Conservation (phyloP, 2,888 invertebrate genomes). For the Nemapogon koenigi region DNA sequence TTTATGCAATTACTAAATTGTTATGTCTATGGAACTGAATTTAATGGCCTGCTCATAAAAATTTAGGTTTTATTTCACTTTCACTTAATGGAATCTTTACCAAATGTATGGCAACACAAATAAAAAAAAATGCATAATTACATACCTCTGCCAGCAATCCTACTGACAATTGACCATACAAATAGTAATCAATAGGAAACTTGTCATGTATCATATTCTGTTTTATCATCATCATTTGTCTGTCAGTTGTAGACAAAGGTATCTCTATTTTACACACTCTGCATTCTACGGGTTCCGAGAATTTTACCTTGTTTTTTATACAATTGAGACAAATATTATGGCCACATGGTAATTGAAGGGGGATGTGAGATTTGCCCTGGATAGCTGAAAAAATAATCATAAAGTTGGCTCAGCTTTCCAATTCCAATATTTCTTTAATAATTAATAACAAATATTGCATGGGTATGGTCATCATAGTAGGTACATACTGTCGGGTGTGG, state of each 20-base stretch:
- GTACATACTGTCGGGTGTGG: too few relatives aligned
- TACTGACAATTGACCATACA: conserved; percentile 42
- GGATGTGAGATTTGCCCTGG: conserved; percentile 50
- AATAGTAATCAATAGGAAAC: conserved; percentile 40
- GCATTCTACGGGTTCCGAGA: conserved; percentile 51
- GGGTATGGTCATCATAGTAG: too few relatives aligned
- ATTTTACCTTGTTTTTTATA: conserved; percentile 38
- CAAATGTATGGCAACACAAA: neutral
- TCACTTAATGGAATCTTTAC: too few relatives aligned
- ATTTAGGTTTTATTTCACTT: too few relatives aligned
- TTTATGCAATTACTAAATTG: too few relatives aligned
- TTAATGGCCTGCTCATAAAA: too few relatives aligned
- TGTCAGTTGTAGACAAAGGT: conserved; percentile 23
- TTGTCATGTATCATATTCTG: conserved; percentile 25
- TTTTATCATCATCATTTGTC: conserved; percentile 23
- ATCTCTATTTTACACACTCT: conserved; percentile 45
- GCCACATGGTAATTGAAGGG: conserved; percentile 70
- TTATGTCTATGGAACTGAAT: too few relatives aligned
- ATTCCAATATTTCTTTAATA: too few relatives aligned
- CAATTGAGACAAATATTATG: conserved; percentile 75
- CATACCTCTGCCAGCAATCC: conserved; percentile 32
- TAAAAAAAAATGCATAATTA: neutral
- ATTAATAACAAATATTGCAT: too few relatives aligned
- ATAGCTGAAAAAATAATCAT: too few relatives aligned
- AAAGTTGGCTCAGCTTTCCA: too few relatives aligned